phyloP scores from a whole-genome alignment of 2,113 vertebrate species.

The cattle (Bos taurus) region ARS-UCD2.0 NC_037357.1:64972001-64972500 shows the following conservation, averaged over 20 bases:
- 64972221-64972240: slow-evolving; percentile 26
- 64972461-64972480: neutral
- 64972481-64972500: neutral
- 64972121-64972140: neutral
- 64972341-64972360: neutral
- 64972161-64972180: neutral
- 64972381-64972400: slow-evolving; percentile 42
- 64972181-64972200: slow-evolving; percentile 3
- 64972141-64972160: neutral
- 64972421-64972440: neutral
- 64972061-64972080: neutral
- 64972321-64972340: slow-evolving; percentile 29
- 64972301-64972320: slow-evolving; percentile 28
- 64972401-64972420: neutral
- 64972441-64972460: neutral
- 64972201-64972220: neutral
- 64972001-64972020: neutral
- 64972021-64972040: neutral
- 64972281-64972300: slow-evolving; percentile 18
- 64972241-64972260: slow-evolving; percentile 11
- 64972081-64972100: neutral
- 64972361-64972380: slow-evolving; percentile 3
- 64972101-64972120: neutral
- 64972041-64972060: neutral
- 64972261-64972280: neutral